Base-by-base conservation (phyloP, 64 coral and sea anemone species). In the Porites australiensis region DNA sequence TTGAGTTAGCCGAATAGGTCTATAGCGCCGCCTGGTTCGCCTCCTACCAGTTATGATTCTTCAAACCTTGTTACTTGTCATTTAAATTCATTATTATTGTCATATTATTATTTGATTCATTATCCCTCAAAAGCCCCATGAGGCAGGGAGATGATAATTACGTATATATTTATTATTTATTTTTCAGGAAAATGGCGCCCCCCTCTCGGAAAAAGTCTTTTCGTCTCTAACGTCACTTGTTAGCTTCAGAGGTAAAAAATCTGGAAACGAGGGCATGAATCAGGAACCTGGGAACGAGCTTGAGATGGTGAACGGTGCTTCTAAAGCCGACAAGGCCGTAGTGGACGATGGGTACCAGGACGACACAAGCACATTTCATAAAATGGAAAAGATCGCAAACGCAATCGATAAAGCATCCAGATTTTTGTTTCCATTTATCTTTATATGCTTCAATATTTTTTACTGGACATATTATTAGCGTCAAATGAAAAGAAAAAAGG, bases 341-440 rank as follows among this genome's bases (percentile, higher is more conserved):
- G 65, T 22, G 66, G 51, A 75, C 23, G 57, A 67, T 58, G 22
- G 67, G 37, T 13, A 13, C 60, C 6, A 3, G n/a, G 16, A 68
- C 10, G 9, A 54, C 70, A 90, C 20, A 27, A 14, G 5, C 15
- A 44, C 13, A 64, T 9, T 6, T 4, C 14, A 80, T 44, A 77
- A 18, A 47, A 55, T 76, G 13, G 20, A 19, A 6, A 61, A 58
- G 83, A 80, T 64, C 64, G 87, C 77, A 55, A 81, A 90, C 23
- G 44, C 3, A 44, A 79, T 85, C 58, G 79, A 83, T 43, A 47
- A 64, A 7, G 27, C 44, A 20, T 96, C 79, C 22, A 86, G 91
- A 18, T 14, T 60, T 1, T 50, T 92, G 44, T 86, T 86, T 60
- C 90, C 90, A 5, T 20, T 86, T 6, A 20, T 77, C 12, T 86